These are phyloP conservation scores for Fulica atra DNA, from an alignment of 2,113 vertebrate species.

Conservation along the genomic window DNA sequence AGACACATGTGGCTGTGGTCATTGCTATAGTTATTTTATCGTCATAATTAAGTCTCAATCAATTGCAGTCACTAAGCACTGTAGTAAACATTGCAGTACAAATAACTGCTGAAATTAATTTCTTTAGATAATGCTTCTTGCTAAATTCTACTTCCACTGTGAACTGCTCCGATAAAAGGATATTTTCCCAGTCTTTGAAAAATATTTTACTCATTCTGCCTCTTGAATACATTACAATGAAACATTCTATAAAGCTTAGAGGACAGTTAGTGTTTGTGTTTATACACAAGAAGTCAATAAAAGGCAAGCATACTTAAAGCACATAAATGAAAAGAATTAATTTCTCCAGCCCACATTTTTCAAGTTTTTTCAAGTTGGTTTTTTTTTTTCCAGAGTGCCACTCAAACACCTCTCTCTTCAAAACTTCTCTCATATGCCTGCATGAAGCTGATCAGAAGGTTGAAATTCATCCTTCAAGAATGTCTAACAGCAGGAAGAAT, in stretches of 20 bases:
- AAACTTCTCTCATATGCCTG: background rate
- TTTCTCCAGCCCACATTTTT: background rate
- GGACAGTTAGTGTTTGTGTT: background rate
- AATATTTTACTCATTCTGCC: background rate
- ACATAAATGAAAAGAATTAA: background rate
- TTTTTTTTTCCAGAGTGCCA: background rate
- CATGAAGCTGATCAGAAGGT: background rate
- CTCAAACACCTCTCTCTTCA: background rate
- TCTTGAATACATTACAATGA: background rate
- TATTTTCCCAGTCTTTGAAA: background rate
- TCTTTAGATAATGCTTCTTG: conserved; percentile 1
- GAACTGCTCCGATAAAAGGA: background rate
- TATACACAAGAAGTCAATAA: background rate
- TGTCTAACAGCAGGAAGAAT: background rate
- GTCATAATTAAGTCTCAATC: conserved; percentile 39
- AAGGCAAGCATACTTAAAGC: background rate
- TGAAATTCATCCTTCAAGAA: conserved; percentile 38
- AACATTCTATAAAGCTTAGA: background rate
- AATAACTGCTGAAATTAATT: conserved; percentile 32
- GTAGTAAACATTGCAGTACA: conserved; percentile 15
- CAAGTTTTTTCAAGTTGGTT: background rate
- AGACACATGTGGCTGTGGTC: background rate
- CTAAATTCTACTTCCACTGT: background rate
- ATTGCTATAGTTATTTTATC: conserved; percentile 21
- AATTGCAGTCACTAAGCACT: background rate